phyloP scores from a whole-genome alignment of 2,797 vertebrate species.

The Semaprochilodus insignis region DNA sequence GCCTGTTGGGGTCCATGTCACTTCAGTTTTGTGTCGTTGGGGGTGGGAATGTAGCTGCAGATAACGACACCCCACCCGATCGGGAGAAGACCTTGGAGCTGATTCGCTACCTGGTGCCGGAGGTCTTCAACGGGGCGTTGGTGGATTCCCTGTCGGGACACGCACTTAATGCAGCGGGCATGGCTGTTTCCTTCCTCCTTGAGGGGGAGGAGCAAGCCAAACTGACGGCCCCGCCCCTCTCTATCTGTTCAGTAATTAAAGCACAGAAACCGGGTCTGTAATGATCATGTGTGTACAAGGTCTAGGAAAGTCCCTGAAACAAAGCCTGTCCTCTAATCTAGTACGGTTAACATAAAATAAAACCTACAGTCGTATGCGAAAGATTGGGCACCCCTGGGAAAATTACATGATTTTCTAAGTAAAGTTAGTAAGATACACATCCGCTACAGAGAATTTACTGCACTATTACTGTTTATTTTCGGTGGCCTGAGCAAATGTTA shows the following conservation, averaged over 20 bases:
- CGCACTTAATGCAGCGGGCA: constrained; percentile 79
- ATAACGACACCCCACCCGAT: constrained; percentile 73
- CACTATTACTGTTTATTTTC: too few relatives aligned
- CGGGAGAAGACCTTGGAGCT: constrained; percentile 83
- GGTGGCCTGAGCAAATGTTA: too few relatives aligned
- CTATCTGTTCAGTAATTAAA: constrained; percentile 82
- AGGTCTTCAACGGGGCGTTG: constrained; percentile 78
- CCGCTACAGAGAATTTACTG: too few relatives aligned
- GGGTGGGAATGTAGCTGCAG: constrained; percentile 73
- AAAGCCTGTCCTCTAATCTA: constrained; percentile 44
- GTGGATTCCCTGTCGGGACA: constrained; percentile 84
- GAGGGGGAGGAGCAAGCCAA: constrained; percentile 73
- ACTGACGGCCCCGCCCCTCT: constrained; percentile 72
- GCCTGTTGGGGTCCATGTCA: constrained; percentile 64
- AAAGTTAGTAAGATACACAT: too few relatives aligned
- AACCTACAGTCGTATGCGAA: too few relatives aligned
- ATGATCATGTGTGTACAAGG: constrained; percentile 50
- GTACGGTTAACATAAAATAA: background rate
- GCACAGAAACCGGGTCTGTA: constrained; percentile 83
- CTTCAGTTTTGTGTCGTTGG: constrained; percentile 76
- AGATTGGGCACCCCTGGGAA: too few relatives aligned
- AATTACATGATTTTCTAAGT: too few relatives aligned
- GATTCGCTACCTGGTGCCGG: constrained; percentile 83
- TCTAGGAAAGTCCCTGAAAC: constrained; percentile 70
- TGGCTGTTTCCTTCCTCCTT: constrained; percentile 77